phyloP scores from a whole-genome alignment of 2,888 invertebrate genomes.

The Seira ritae region DNA sequence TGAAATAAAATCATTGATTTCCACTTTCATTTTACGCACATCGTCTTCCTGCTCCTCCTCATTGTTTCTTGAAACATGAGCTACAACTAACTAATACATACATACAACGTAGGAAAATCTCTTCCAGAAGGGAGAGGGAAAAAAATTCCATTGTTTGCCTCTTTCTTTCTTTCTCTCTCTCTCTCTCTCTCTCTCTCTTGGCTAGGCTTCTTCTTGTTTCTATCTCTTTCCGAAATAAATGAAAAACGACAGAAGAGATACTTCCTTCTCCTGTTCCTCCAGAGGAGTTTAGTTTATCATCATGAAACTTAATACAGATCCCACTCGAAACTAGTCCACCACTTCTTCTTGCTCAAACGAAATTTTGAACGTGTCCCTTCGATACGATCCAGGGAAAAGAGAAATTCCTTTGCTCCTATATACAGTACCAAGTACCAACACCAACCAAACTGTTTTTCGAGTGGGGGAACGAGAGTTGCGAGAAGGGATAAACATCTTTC shows the following conservation, averaged over 20 bases:
- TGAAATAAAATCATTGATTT: constrained; percentile 16
- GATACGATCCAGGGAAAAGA: too few species aligned
- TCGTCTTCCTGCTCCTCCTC: constrained; percentile 6
- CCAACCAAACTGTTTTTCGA: too few species aligned
- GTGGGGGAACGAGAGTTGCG: too few species aligned
- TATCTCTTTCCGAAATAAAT: not conserved
- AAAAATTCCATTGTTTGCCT: not conserved
- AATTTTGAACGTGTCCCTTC: constrained; percentile 30
- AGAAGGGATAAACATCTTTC: too few species aligned
- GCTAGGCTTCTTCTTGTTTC: not conserved
- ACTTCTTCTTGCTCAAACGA: not conserved
- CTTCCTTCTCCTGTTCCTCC: constrained; percentile 10
- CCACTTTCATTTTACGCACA: constrained; percentile 25
- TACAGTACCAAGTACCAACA: too few species aligned
- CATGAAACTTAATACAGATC: constrained; percentile 47
- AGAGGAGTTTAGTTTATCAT: constrained; percentile 32
- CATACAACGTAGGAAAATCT: too few species aligned
- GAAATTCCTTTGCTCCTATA: not conserved
- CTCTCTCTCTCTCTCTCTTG: not conserved
- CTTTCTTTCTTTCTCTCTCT: not conserved
- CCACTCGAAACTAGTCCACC: constrained; percentile 27
- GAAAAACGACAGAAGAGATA: constrained; percentile 25
- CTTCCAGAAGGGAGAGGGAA: not conserved
- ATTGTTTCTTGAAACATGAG: constrained; percentile 10
- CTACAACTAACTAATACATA: not conserved